Conservation (phyloP, 2,888 invertebrate species). For the Trissolcus brochymenae region DNA sequence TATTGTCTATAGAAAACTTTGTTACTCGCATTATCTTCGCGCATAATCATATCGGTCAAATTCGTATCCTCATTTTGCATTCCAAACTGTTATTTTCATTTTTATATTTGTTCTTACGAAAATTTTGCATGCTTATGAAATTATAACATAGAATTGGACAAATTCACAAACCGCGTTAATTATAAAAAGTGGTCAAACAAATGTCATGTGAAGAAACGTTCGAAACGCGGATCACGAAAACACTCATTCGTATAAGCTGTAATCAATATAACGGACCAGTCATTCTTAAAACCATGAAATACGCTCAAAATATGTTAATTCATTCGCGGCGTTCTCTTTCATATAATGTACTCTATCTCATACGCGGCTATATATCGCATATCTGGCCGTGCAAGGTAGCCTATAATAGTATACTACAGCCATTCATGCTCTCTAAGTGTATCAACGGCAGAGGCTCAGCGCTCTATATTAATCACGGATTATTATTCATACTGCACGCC, state of each 20-base stretch:
- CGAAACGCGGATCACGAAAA: too few relatives aligned
- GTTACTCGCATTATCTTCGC: too few relatives aligned
- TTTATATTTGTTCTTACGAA: too few relatives aligned
- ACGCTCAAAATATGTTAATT: conserved; percentile 45
- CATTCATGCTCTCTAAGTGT: conserved; percentile 66
- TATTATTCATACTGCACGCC: conserved; percentile 68
- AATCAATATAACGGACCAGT: conserved; percentile 42
- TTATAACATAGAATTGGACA: too few relatives aligned
- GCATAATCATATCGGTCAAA: too few relatives aligned
- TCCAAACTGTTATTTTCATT: conserved; percentile 10
- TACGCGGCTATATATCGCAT: conserved; percentile 19
- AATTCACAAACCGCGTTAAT: too few relatives aligned
- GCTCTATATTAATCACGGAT: conserved; percentile 72
- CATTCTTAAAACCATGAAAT: conserved; percentile 37
- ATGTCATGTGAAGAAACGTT: too few relatives aligned
- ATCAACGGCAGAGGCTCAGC: conserved; percentile 68
- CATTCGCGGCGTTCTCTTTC: conserved; percentile 17
- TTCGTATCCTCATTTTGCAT: neutral
- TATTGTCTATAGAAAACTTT: too few relatives aligned
- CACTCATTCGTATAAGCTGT: conserved; percentile 14
- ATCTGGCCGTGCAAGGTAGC: conserved; percentile 49
- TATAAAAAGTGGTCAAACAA: too few relatives aligned
- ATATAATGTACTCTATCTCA: too few relatives aligned
- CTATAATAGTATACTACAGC: conserved; percentile 67
- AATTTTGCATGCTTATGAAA: too few relatives aligned